Percentiles rank a stretch among this genome's conserved stretches.
These are phyloP conservation scores for Aphaenogaster rudis DNA, from an alignment of 1,140 invertebrate species.

Conservation along the genomic window DNA sequence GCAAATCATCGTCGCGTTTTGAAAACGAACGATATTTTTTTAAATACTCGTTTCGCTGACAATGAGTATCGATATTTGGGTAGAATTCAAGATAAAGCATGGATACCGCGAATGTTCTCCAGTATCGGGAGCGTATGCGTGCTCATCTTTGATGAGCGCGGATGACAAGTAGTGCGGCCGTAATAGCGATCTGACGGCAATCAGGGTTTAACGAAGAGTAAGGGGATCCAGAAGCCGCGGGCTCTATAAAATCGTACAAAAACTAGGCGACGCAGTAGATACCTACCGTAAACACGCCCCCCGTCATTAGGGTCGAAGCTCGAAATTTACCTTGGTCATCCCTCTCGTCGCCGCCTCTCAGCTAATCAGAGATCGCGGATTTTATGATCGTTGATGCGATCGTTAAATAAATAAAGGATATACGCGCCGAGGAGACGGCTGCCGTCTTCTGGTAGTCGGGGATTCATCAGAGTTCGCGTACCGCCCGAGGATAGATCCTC, in stretches of 20 bases:
- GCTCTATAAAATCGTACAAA: conserved; percentile 56
- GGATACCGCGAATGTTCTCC: background rate
- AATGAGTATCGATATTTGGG: background rate
- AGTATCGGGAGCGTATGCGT: background rate
- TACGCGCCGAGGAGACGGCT: conserved; percentile 35
- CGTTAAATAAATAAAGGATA: conserved; percentile 58
- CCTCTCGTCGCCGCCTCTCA: conserved; percentile 47
- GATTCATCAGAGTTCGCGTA: conserved; percentile 46
- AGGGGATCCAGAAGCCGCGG: conserved; percentile 25
- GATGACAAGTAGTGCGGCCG: conserved; percentile 19
- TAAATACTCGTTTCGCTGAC: background rate
- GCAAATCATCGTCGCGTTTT: conserved; percentile 38
- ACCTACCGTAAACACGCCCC: conserved; percentile 73
- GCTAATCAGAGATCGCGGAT: conserved; percentile 76
- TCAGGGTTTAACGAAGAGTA: conserved; percentile 74
- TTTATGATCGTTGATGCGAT: conserved; percentile 73
- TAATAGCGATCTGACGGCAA: conserved; percentile 59
- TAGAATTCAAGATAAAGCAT: background rate
- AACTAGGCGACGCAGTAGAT: conserved; percentile 67
- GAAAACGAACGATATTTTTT: conserved; percentile 19
- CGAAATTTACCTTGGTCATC: conserved; percentile 62
- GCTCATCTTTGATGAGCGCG: background rate
- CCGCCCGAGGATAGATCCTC: background rate
- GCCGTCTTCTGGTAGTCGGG: conserved; percentile 44
- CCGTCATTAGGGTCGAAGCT: conserved; percentile 68